Base-by-base conservation (phyloP, 2,888 invertebrate species). In the Acleris cristana region DNA sequence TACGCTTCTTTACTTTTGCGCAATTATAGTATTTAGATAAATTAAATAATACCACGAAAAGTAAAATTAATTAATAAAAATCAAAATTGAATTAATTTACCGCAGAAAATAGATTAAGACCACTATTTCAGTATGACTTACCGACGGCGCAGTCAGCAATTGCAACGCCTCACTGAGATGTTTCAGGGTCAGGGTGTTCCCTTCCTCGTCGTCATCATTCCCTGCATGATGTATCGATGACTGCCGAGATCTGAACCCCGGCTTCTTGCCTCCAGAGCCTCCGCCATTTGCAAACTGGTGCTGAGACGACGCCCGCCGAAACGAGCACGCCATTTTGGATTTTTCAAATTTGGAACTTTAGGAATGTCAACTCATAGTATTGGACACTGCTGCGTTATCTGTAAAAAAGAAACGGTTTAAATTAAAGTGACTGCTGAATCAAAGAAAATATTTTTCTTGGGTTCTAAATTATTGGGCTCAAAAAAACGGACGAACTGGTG, bases 81-180 rank as follows among this genome's bases (percentile, higher is more conserved):
- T n/a, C n/a, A n/a, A n/a, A n/a, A n/a, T n/a, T n/a, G n/a, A n/a
- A n/a, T n/a, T n/a, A n/a, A n/a, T n/a, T n/a, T n/a, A n/a, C n/a
- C n/a, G n/a, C n/a, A n/a, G n/a, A n/a, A n/a, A n/a, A n/a, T n/a
- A n/a, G n/a, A n/a, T 0, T 30, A 2, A 6, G 3, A 18, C 34
- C 12, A 40, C 3, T 14, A 1, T 40, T 40, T 40, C 14, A 12
- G 44, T 18, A 48, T n/a, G 1, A 93, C 95, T 94, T 93, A 97
- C 97, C 93, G 96, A 95, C 65, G 97, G 97, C 53, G 96, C 95
- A 44, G 97, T 97, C 72, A 97, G 92, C 70, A 97, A 93, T 78
- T 96, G 95, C 74, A 97, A 95, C 48, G 97, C 97, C 79, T 96
- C 95, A 80, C 96, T 96, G 76, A 97, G 92, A 82, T 97, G 96